Percentiles rank a stretch among this genome's conserved stretches.
These are phyloP conservation scores for Dyspetes luteomarginatus DNA, from an alignment of 2,888 invertebrate species.

Conservation along the genomic window DNA sequence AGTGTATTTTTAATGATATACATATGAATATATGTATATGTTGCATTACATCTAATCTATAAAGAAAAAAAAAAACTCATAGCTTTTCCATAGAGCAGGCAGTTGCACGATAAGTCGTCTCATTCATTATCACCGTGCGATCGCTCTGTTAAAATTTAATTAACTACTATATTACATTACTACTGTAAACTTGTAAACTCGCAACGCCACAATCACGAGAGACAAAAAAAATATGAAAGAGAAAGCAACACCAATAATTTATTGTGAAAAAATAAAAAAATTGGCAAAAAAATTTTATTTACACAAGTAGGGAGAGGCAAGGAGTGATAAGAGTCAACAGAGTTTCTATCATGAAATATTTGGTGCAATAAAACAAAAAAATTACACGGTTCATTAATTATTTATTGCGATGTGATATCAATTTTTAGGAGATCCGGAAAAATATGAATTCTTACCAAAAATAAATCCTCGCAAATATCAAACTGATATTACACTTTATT, in stretches of 20 bases:
- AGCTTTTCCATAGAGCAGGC: slow-evolving; percentile 55
- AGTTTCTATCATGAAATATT: slow-evolving; percentile 58
- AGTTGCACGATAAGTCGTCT: slow-evolving; percentile 27
- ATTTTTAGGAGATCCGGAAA: no score
- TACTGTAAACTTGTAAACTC: slow-evolving; percentile 55
- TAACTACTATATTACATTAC: slow-evolving; percentile 17
- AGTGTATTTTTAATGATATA: slow-evolving; percentile 70
- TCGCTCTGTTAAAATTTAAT: slow-evolving; percentile 39
- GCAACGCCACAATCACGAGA: slow-evolving; percentile 57
- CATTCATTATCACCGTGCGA: slow-evolving; percentile 31
- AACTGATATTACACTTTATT: no score
- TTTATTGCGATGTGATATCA: background rate
- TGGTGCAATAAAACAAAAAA: slow-evolving; percentile 43
- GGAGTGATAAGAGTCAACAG: slow-evolving; percentile 37
- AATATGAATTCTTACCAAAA: no score
- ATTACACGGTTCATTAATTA: slow-evolving; percentile 38
- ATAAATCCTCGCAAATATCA: no score
- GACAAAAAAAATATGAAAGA: slow-evolving; percentile 1
- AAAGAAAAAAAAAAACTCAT: slow-evolving; percentile 19
- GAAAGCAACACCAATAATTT: slow-evolving; percentile 8
- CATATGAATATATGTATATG: slow-evolving; percentile 60
- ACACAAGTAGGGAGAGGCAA: slow-evolving; percentile 16
- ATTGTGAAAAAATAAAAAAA: slow-evolving; percentile 16
- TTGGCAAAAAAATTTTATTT: slow-evolving; percentile 36
- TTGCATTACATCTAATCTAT: slow-evolving; percentile 43